Percentiles rank a stretch among this genome's conserved stretches.
Evolutionary conservation across 2,113 vertebrate species (phyloP).

Genomic region (Oreochromis aureus): DNA sequence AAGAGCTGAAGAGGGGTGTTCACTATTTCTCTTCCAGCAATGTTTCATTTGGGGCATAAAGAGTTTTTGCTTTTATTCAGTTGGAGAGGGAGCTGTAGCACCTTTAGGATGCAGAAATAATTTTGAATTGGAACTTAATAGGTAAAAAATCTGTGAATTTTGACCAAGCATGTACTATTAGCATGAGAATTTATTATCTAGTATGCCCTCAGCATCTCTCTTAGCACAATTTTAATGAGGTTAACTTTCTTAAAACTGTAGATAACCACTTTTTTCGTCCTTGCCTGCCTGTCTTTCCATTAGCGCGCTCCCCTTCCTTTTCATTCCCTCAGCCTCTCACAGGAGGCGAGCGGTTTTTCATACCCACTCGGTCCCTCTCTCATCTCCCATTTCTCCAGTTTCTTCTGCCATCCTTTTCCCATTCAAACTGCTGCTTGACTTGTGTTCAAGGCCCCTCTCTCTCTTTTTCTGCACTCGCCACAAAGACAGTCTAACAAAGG

Average conservation of each 20-base stretch:
- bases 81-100: not conserved
- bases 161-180: slow-evolving; percentile 1
- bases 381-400: slow-evolving; percentile 57
- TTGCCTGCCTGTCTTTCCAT: slow-evolving; percentile 5
- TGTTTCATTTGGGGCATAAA: not conserved
- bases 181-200: slow-evolving; percentile 29
- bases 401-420: slow-evolving; percentile 35
- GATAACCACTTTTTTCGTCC: slow-evolving; percentile 9
- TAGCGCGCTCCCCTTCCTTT: not conserved
- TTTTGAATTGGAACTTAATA: slow-evolving; percentile 17
- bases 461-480: slow-evolving; percentile 39
- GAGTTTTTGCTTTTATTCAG: not conserved
- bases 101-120: slow-evolving; percentile 1
- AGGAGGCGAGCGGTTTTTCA: slow-evolving; percentile 5
- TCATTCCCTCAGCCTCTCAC: not conserved
- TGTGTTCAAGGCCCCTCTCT: slow-evolving; percentile 36
- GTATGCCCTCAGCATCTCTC: slow-evolving; percentile 27
- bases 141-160: slow-evolving; percentile 4
- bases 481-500: slow-evolving; percentile 54
- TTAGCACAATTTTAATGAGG: slow-evolving; percentile 54
- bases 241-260: slow-evolving; percentile 42
- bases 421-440: slow-evolving; percentile 47
- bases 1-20: not conserved
- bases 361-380: slow-evolving; percentile 26
- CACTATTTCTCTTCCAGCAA: not conserved